A percentile compares a stretch with the other conserved stretches of the same genome.
Conservation (phyloP, 64 coral and sea anemone species). For the Stichodactyla mertensii region DNA sequence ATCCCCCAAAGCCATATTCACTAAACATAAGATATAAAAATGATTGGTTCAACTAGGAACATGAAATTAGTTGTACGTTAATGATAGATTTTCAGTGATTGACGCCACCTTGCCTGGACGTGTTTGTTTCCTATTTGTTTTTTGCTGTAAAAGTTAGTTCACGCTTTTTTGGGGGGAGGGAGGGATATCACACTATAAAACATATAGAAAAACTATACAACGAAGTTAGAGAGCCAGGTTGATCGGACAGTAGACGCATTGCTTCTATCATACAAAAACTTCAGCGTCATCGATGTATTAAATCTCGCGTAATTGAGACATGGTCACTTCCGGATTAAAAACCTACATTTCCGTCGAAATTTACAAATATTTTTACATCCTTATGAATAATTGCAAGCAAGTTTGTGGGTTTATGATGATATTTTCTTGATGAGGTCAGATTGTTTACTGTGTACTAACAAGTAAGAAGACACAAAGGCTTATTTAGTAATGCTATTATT, state of each 20-base stretch:
- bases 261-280: too few relatives aligned
- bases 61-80: background rate
- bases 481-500: background rate
- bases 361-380: constrained; percentile 3
- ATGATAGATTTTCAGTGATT: background rate
- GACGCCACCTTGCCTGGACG: background rate
- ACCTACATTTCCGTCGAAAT: background rate
- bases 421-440: background rate
- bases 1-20: background rate
- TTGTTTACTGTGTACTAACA: background rate
- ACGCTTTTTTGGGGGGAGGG: background rate
- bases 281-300: background rate
- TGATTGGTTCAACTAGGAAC: background rate
- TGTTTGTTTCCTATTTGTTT: background rate
- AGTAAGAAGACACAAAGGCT: background rate
- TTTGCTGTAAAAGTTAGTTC: background rate
- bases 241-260: too few relatives aligned
- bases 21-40: background rate
- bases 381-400: constrained; percentile 3
- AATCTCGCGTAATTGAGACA: background rate
- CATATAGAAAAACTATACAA: background rate
- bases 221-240: too few relatives aligned
- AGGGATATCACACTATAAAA: background rate
- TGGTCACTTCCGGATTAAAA: constrained; percentile 5
- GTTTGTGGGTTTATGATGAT: background rate